Evolutionary conservation across 2,797 vertebrate species (phyloP).

Genomic region (Sciurus vulgaris): DNA sequence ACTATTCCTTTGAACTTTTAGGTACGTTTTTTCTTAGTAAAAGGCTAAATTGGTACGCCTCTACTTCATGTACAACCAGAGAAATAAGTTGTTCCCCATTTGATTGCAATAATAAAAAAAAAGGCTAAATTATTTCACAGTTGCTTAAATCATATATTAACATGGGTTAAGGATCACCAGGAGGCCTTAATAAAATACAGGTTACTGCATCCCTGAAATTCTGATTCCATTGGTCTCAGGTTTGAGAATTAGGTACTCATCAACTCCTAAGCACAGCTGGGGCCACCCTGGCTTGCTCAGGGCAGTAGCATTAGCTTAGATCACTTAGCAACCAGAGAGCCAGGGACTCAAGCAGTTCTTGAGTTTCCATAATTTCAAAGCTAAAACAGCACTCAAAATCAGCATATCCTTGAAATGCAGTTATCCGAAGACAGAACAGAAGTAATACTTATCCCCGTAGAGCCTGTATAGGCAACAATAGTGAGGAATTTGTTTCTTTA

Average conservation of each 20-base stretch:
- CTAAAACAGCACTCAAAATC: not conserved
- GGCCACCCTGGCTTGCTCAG: not conserved
- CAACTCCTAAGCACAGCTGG: not conserved
- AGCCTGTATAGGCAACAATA: not conserved
- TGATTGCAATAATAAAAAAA: not conserved
- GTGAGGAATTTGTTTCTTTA: not conserved
- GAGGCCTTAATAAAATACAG: not conserved
- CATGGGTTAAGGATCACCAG: no score
- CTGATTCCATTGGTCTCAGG: not conserved
- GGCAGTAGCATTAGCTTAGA: not conserved
- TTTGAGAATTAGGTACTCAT: not conserved
- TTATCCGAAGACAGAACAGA: not conserved
- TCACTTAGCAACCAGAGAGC: not conserved
- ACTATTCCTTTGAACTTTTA: not conserved
- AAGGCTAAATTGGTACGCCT: not conserved
- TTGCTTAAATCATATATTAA: not conserved
- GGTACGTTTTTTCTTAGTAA: not conserved
- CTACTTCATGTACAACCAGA: no score
- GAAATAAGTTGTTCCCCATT: no score
- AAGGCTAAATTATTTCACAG: not conserved
- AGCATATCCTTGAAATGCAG: not conserved
- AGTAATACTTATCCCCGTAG: not conserved
- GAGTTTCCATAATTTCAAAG: not conserved
- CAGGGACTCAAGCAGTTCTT: not conserved
- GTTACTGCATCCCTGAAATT: not conserved